phyloP scores from a whole-genome alignment of 35 echinoderm and acorn worm genomes.

The Apostichopus californicus region DNA sequence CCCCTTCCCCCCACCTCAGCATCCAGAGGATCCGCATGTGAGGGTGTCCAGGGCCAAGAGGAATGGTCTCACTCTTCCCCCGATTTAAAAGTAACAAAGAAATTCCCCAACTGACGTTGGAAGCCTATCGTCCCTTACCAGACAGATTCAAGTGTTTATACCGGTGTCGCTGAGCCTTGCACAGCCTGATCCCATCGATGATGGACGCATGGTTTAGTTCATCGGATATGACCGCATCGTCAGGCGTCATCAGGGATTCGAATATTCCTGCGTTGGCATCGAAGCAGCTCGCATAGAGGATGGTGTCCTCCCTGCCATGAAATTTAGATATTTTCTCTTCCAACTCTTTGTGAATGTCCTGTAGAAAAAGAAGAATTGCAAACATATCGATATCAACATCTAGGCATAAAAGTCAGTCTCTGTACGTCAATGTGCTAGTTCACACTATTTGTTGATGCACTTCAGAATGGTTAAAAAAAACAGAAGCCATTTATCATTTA shows the following conservation, averaged over 20 bases:
- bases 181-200: slow-evolving; percentile 96
- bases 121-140: slow-evolving; percentile 50
- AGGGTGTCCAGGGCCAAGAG: too few relatives aligned
- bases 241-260: slow-evolving; percentile 82
- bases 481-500: too few relatives aligned
- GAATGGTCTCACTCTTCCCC: too few relatives aligned
- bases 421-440: too few relatives aligned
- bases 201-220: slow-evolving; percentile 99
- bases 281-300: slow-evolving; percentile 96
- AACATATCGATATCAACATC: neutral
- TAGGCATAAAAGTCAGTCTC: neutral
- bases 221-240: slow-evolving; percentile 93
- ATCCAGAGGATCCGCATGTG: too few relatives aligned
- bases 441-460: too few relatives aligned
- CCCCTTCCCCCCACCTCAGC: too few relatives aligned
- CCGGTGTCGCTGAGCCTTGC: slow-evolving; percentile 78
- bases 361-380: neutral
- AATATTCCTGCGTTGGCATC: slow-evolving; percentile 99
- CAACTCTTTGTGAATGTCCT: slow-evolving; percentile 98
- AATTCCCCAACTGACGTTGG: too few relatives aligned
- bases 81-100: too few relatives aligned
- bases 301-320: slow-evolving; percentile 86
- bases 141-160: slow-evolving; percentile 94
- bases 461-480: too few relatives aligned
- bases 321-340: slow-evolving; percentile 90